Base-by-base conservation (phyloP, 2,113 vertebrate genomes). In the Chlorodrepanis virens region DNA sequence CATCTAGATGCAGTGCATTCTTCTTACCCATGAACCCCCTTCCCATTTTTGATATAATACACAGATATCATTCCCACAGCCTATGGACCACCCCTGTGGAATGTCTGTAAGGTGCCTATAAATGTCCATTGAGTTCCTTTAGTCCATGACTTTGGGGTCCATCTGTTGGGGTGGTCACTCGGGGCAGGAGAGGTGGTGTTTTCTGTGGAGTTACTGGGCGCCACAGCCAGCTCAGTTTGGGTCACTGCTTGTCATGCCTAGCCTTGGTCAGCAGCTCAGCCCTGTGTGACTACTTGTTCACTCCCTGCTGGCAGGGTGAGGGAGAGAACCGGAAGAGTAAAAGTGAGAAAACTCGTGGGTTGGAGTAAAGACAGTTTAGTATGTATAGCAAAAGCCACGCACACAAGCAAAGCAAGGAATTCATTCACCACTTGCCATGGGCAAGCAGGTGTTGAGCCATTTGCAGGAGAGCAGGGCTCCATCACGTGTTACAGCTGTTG, bases 241-340 rank as follows among this genome's bases (percentile, higher is more conserved):
- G n/a, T 53, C n/a, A 12, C n/a, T 5, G 3, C 69, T 75, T 25
- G 33, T 75, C 39, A 9, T 35, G 24, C 28, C 50, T 60, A 60
- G 28, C 23, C 19, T 29, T 67, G 39, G 28, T 40, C 39, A 45
- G 53, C 28, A 60, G 0, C 24, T 60, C 53, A 14, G 39, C 39
- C 28, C 33, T 3, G 5, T 12, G 6, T 35, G n/a, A 33, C 33
- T 6, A 9, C 69, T 75, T 0, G 0, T 40, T 60, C 44, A 20
- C 53, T 60, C n/a, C 20, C 24, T 37, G 19, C 16, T 25, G 24
- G 24, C 15, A 28, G 53, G 33, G 4, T 31, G 45, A 13, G n/a
- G n/a, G 39, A 47, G 24, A n/a, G 61, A 47, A 31, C 19, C n/a
- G 21, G 24, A 60, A 75, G 53, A 44, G 14, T n/a, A 12, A 10